phyloP scores from a whole-genome alignment of 2,113 vertebrate genomes.

The Epinephelus lanceolatus region DNA sequence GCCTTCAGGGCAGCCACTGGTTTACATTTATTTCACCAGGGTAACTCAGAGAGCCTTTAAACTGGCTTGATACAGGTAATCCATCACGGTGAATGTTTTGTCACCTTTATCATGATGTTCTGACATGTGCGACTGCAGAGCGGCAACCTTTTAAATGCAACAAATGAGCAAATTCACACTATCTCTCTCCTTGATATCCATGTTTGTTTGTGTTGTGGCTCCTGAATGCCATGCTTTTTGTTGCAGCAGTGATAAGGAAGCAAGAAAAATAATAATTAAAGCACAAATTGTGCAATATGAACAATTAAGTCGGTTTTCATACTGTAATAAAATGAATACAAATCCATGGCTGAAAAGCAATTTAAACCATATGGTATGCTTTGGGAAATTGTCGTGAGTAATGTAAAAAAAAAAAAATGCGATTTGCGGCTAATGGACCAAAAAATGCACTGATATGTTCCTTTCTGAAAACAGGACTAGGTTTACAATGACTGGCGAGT shows the following conservation, averaged over 20 bases:
- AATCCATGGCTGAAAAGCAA: conserved; percentile 14
- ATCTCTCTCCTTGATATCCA: conserved; percentile 4
- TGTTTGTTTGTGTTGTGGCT: not conserved
- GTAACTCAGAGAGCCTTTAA: conserved; percentile 12
- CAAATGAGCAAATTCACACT: conserved; percentile 14
- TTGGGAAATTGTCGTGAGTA: not conserved
- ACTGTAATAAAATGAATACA: not conserved
- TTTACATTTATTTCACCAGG: conserved; percentile 21
- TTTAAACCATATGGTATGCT: conserved; percentile 7
- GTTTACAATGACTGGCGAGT: not conserved
- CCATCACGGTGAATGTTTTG: conserved; percentile 27
- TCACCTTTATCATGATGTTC: conserved; percentile 16
- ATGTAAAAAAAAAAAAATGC: not conserved
- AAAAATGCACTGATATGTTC: conserved; percentile 2
- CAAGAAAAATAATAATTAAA: not conserved
- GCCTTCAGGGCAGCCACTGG: conserved; percentile 20
- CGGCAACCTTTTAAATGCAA: conserved; percentile 3
- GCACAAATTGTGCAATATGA: conserved; percentile 3
- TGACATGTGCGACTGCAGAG: not conserved
- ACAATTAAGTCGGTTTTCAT: conserved; percentile 9
- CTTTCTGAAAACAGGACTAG: not conserved
- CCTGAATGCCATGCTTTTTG: not conserved
- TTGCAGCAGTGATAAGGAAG: not conserved
- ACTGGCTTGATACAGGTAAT: not conserved
- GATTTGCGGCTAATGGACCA: conserved; percentile 27